phyloP scores from a whole-genome alignment of 2,113 vertebrate species.

The Pitta sordida region DNA sequence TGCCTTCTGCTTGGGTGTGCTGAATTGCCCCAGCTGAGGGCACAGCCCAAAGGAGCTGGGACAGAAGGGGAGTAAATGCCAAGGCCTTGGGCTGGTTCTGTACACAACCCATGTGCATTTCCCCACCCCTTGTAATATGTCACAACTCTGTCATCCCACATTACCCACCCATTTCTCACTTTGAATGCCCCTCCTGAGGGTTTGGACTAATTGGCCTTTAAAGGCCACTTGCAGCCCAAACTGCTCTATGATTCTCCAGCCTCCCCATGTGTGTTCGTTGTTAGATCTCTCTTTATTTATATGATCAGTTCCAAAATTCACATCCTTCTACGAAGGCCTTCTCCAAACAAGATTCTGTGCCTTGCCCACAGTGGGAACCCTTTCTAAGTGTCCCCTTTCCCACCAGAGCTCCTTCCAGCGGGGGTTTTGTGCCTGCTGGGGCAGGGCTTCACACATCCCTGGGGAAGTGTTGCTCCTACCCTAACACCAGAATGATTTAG shows the following conservation, averaged over 20 bases:
- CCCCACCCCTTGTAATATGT: background rate
- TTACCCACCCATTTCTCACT: background rate
- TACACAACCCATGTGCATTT: background rate
- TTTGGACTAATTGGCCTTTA: background rate
- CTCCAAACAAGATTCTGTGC: background rate
- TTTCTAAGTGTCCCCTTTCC: background rate
- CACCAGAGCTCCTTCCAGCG: background rate
- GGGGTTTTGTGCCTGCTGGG: background rate
- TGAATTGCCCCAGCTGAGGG: background rate
- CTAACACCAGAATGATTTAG: background rate
- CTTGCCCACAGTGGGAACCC: background rate
- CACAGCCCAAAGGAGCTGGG: background rate
- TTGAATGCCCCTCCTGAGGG: background rate
- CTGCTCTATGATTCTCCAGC: background rate
- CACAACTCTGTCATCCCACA: background rate
- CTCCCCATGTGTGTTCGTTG: rapidly evolving
- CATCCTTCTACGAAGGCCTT: background rate
- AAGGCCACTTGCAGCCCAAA: background rate
- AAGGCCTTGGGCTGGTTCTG: background rate
- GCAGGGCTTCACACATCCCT: background rate
- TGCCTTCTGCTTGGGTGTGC: background rate
- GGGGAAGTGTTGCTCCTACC: background rate
- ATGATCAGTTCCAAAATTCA: background rate
- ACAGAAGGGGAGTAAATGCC: background rate
- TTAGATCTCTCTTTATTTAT: background rate